Evolutionary conservation across 2,113 vertebrate species (phyloP).

Genomic region (Conger conger): DNA sequence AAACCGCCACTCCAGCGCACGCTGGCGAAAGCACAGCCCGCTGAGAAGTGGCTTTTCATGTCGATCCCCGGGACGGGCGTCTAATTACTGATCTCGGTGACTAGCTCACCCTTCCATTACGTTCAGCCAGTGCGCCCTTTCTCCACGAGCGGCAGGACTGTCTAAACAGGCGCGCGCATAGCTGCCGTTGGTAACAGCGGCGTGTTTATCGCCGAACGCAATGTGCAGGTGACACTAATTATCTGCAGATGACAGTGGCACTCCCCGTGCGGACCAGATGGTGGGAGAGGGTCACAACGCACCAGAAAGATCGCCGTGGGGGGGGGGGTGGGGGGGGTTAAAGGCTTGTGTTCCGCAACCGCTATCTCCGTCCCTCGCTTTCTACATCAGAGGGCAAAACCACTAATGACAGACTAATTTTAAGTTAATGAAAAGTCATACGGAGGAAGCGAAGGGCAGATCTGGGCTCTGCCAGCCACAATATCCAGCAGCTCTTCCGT

Average conservation of each 20-base stretch:
- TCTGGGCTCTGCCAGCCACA: constrained; percentile 19
- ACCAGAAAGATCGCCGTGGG: constrained; percentile 59
- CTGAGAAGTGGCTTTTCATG: constrained; percentile 45
- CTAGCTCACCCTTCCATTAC: constrained; percentile 22
- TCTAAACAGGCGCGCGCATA: constrained; percentile 50
- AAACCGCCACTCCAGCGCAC: background rate
- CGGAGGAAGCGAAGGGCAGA: constrained; percentile 22
- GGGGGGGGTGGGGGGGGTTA: constrained; percentile 48
- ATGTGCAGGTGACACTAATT: constrained; percentile 89
- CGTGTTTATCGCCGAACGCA: constrained; percentile 69
- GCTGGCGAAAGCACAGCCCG: constrained; percentile 24
- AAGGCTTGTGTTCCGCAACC: constrained; percentile 47
- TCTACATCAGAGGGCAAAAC: constrained; percentile 32
- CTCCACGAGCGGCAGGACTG: constrained; percentile 28
- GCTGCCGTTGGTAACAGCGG: constrained; percentile 58
- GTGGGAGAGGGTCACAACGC: constrained; percentile 78
- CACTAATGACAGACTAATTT: constrained; percentile 43
- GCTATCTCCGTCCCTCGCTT: constrained; percentile 43
- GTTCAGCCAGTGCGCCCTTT: constrained; percentile 6
- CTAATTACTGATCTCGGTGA: constrained; percentile 32
- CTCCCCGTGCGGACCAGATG: constrained; percentile 82
- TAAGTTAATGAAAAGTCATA: constrained; percentile 38
- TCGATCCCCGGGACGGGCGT: constrained; percentile 38
- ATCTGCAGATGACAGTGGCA: constrained; percentile 84
- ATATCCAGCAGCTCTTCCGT: constrained; percentile 15